Evolutionary conservation across 1,140 invertebrate species (phyloP).

Genomic region (Caenorhabditis tropicalis): DNA sequence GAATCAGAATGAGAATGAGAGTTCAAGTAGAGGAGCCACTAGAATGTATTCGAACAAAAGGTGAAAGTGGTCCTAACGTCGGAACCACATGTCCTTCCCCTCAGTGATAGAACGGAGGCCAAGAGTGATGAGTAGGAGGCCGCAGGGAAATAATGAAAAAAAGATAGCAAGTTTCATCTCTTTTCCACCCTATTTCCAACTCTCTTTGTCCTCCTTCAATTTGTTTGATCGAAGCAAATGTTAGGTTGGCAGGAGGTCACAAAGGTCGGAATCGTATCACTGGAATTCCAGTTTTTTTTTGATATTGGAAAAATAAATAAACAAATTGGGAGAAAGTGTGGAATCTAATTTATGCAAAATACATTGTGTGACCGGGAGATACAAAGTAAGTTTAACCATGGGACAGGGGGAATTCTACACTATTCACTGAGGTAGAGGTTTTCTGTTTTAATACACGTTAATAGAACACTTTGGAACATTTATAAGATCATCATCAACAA

Average conservation of each 20-base stretch:
- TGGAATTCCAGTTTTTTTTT: not conserved
- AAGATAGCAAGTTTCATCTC: not conserved
- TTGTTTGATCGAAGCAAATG: constrained; percentile 18
- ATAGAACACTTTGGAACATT: not conserved
- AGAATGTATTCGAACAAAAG: constrained; percentile 25
- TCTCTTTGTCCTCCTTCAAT: not conserved
- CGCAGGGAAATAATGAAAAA: not conserved
- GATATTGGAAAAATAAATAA: not conserved
- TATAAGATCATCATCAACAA: not conserved
- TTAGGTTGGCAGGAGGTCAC: not conserved
- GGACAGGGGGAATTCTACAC: too few relatives aligned
- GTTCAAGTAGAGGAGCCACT: not conserved
- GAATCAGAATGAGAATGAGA: not conserved
- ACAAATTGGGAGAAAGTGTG: too few relatives aligned
- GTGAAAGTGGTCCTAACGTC: constrained; percentile 6
- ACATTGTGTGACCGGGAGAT: too few relatives aligned
- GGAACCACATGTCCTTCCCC: constrained; percentile 4
- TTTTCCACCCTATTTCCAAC: not conserved
- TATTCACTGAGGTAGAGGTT: not conserved
- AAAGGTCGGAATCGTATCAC: not conserved
- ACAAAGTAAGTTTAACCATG: too few relatives aligned
- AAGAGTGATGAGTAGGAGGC: not conserved
- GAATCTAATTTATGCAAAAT: too few relatives aligned
- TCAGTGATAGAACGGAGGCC: not conserved
- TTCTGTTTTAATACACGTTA: not conserved